phyloP scores from a whole-genome alignment of 2,113 vertebrate genomes.

The Odobenus rosmarus region DNA sequence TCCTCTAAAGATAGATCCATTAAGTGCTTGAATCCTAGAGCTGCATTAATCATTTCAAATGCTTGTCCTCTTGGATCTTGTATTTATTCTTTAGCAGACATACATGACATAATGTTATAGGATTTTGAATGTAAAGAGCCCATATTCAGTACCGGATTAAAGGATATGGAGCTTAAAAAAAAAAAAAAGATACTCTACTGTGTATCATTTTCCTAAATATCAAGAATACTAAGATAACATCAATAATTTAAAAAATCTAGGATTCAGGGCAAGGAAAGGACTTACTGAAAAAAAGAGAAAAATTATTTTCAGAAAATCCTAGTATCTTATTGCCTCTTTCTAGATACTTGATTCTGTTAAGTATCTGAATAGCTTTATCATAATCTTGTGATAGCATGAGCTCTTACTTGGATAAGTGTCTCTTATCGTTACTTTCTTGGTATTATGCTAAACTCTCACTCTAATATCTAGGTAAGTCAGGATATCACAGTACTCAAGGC shows the following conservation, averaged over 20 bases:
- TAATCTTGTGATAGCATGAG: background rate
- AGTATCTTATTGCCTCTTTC: background rate
- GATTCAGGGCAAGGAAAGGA: background rate
- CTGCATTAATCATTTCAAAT: background rate
- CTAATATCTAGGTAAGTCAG: background rate
- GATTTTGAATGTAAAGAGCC: background rate
- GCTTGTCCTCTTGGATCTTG: background rate
- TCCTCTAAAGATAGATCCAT: background rate
- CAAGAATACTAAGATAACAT: background rate
- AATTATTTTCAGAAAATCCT: conserved; percentile 37
- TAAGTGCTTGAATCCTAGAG: background rate
- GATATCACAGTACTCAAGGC: background rate
- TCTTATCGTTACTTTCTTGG: background rate
- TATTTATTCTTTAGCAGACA: background rate
- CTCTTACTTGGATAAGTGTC: background rate
- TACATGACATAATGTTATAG: background rate
- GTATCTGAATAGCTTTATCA: background rate
- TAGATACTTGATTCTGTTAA: background rate
- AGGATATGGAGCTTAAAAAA: background rate
- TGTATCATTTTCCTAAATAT: background rate
- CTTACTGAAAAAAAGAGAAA: background rate
- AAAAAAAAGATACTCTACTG: background rate
- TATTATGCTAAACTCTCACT: background rate
- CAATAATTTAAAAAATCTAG: background rate
- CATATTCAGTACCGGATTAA: background rate